These are phyloP conservation scores for Drosophila ustulata DNA, from an alignment of 2,888 invertebrate genomes.

Conservation along the genomic window DNA sequence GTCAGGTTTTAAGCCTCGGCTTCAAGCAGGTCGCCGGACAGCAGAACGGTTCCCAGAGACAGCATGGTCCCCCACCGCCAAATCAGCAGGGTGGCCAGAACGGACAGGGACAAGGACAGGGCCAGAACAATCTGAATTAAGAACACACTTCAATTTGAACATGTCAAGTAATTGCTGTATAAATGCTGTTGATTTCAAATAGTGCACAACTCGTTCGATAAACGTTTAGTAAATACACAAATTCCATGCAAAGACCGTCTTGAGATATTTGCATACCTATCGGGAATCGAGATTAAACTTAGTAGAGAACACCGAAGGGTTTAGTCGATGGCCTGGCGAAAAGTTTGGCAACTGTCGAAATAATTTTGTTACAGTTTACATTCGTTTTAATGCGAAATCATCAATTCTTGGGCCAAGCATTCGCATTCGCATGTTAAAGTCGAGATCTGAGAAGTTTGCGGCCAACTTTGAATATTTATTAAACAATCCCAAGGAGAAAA, in stretches of 20 bases:
- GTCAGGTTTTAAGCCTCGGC: conserved; percentile 30
- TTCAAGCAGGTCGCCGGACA: conserved; percentile 36
- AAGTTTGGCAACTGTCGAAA: not conserved
- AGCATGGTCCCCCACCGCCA: conserved; percentile 27
- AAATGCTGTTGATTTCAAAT: conserved; percentile 21
- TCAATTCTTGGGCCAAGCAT: conserved; percentile 2
- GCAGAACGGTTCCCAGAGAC: conserved; percentile 1
- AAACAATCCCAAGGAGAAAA: conserved; percentile 22
- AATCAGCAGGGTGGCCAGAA: conserved; percentile 11
- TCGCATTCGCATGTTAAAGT: conserved; percentile 8
- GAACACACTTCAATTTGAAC: not conserved
- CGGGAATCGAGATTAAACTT: too few species aligned
- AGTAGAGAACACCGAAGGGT: not conserved
- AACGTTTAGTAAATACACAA: not conserved
- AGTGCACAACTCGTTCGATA: conserved; percentile 17
- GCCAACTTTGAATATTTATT: conserved; percentile 30
- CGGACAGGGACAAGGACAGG: conserved; percentile 18
- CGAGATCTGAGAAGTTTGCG: conserved; percentile 18
- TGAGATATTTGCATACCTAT: too few species aligned
- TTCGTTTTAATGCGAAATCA: conserved; percentile 4
- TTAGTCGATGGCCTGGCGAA: not conserved
- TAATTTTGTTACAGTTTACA: conserved; percentile 6
- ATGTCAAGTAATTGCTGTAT: not conserved
- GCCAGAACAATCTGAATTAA: conserved; percentile 12
- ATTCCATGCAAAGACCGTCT: too few species aligned